phyloP scores from a whole-genome alignment of 2,113 vertebrate species.

The Euleptes europaea region DNA sequence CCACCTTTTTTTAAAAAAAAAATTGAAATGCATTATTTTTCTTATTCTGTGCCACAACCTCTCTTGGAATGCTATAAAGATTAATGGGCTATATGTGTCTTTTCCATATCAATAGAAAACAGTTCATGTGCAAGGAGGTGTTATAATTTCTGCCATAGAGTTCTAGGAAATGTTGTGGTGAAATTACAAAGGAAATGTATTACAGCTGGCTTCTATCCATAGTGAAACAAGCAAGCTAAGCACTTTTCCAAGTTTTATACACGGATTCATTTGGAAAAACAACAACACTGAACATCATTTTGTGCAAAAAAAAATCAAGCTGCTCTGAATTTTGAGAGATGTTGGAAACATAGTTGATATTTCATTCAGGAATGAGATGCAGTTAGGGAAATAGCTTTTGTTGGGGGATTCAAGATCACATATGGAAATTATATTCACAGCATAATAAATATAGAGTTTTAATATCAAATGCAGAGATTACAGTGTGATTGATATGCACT shows the following conservation, averaged over 20 bases:
- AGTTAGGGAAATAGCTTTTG: slow-evolving; percentile 18
- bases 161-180: slow-evolving; percentile 38
- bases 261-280: slow-evolving; percentile 41
- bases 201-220: slow-evolving; percentile 26
- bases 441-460: slow-evolving; percentile 29
- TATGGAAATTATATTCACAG: slow-evolving; percentile 38
- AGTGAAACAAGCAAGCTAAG: slow-evolving; percentile 40
- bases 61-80: slow-evolving; percentile 41
- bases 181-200: slow-evolving; percentile 31
- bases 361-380: slow-evolving; percentile 28
- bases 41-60: not conserved
- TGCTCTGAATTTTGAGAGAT: slow-evolving; percentile 53
- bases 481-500: slow-evolving; percentile 16
- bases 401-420: slow-evolving; percentile 24
- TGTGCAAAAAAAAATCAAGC: slow-evolving; percentile 43
- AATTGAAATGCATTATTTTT: not conserved
- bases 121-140: slow-evolving; percentile 11
- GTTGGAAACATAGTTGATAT: not conserved
- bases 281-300: slow-evolving; percentile 34
- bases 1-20: not conserved
- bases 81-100: slow-evolving; percentile 16
- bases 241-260: slow-evolving; percentile 45
- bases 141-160: slow-evolving; percentile 23
- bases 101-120: slow-evolving; percentile 45
- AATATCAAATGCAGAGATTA: slow-evolving; percentile 44